Conservation (phyloP, 1,140 invertebrate species). For the Drosophila pandora region DNA sequence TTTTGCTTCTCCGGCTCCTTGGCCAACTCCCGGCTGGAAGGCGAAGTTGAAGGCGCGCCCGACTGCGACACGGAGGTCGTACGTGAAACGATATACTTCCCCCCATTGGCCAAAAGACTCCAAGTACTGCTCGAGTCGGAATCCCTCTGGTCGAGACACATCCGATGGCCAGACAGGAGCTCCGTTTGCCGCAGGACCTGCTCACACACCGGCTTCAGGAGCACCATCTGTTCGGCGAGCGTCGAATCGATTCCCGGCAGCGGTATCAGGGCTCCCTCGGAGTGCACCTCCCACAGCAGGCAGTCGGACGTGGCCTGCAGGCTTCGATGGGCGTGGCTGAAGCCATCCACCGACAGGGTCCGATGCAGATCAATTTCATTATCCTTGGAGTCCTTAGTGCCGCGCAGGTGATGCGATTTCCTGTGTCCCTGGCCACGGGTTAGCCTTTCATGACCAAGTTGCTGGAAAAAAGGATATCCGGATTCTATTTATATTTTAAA, state of each 20-base stretch:
- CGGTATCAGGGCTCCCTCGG: conserved; percentile 5
- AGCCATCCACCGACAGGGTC: background rate
- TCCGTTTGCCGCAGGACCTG: background rate
- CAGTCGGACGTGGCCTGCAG: background rate
- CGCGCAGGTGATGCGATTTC: background rate
- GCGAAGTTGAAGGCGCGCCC: background rate
- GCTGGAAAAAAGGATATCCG: background rate
- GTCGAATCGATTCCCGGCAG: background rate
- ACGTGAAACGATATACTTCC: background rate
- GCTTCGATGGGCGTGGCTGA: background rate
- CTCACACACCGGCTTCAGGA: background rate
- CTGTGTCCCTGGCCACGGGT: background rate
- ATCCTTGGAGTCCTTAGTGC: background rate
- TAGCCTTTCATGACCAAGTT: background rate
- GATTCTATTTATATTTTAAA: too few species aligned
- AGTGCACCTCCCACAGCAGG: background rate
- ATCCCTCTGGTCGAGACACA: background rate
- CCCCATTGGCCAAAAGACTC: background rate
- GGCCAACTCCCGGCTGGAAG: background rate
- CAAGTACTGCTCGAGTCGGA: background rate
- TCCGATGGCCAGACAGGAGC: background rate
- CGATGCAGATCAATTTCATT: background rate
- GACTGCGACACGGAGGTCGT: too few species aligned
- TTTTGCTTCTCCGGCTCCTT: background rate
- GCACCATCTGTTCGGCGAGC: conserved; percentile 7